Conservation (phyloP, 2,888 invertebrate species). For the Machimus rusticus region DNA sequence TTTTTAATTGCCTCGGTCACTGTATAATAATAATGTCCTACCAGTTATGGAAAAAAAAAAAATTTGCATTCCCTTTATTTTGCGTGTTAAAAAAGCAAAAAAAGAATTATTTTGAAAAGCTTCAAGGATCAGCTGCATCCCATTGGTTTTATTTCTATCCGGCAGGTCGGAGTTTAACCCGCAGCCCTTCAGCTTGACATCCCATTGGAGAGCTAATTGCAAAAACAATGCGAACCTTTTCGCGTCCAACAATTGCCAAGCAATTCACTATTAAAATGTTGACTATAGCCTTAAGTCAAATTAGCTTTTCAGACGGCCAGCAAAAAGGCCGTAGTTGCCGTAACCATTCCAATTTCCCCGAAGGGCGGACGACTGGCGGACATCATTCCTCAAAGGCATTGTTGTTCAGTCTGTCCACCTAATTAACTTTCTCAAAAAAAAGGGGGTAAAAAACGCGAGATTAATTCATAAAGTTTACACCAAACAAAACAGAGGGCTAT, state of each 20-base stretch:
- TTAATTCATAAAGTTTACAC: slow-evolving; percentile 32
- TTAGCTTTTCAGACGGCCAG: not conserved
- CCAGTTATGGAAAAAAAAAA: not conserved
- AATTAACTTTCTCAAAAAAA: slow-evolving; percentile 1
- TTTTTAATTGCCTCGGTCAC: not conserved
- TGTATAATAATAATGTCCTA: not conserved
- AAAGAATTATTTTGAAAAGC: not conserved
- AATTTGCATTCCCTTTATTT: not conserved
- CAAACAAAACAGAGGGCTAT: not conserved
- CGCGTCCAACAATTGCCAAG: not conserved
- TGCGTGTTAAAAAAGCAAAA: not conserved
- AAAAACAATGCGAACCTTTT: not conserved
- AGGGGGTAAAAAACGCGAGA: not conserved
- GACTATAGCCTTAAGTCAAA: not conserved
- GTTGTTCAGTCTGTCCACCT: slow-evolving; percentile 28
- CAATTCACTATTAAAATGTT: not conserved
- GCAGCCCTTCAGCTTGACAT: not conserved
- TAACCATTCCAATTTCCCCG: not conserved
- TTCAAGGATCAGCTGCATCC: not conserved
- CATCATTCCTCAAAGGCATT: slow-evolving; percentile 10
- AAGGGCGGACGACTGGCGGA: not conserved
- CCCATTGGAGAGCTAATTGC: not conserved
- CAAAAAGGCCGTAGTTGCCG: not conserved
- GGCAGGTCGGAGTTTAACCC: not conserved
- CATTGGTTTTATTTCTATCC: not conserved